These are phyloP conservation scores for Ophion obscuratus DNA, from an alignment of 2,888 invertebrate species.

Conservation along the genomic window DNA sequence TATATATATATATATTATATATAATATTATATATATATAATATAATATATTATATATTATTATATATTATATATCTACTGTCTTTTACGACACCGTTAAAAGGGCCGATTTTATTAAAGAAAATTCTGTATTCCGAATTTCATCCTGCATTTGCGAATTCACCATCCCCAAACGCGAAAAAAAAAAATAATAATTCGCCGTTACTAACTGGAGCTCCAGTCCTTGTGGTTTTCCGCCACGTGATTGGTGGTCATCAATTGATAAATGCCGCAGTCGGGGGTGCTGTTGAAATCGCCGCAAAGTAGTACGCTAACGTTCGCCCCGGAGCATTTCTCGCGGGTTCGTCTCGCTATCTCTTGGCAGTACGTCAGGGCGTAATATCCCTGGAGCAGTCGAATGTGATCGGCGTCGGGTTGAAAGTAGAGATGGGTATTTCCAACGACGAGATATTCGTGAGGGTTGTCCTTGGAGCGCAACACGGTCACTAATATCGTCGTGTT, in stretches of 20 bases:
- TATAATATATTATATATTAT: too few relatives aligned
- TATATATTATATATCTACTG: too few relatives aligned
- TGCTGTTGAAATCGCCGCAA: conserved; percentile 97
- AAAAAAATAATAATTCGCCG: conserved; percentile 18
- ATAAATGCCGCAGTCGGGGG: conserved; percentile 92
- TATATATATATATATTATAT: too few relatives aligned
- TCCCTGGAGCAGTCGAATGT: conserved; percentile 94
- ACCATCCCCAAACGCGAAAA: too few relatives aligned
- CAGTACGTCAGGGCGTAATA: conserved; percentile 90
- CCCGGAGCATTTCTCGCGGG: conserved; percentile 79
- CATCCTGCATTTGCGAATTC: too few relatives aligned
- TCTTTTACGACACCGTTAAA: too few relatives aligned
- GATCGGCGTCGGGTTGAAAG: conserved; percentile 96
- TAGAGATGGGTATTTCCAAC: conserved; percentile 96
- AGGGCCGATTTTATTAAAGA: too few relatives aligned
- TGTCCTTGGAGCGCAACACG: conserved; percentile 86
- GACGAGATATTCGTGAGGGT: conserved; percentile 86
- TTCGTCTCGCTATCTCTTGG: conserved; percentile 85
- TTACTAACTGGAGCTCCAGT: conserved; percentile 92
- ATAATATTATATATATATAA: too few relatives aligned
- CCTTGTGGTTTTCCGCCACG: conserved; percentile 88
- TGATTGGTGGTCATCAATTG: conserved; percentile 90
- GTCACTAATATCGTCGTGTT: conserved; percentile 87
- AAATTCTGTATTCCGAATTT: too few relatives aligned
- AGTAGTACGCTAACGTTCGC: conserved; percentile 89